A percentile compares a stretch with the other conserved stretches of the same genome.
phyloP scores from a whole-genome alignment of 2,888 invertebrate species.

The Nasonia oneida region DNA sequence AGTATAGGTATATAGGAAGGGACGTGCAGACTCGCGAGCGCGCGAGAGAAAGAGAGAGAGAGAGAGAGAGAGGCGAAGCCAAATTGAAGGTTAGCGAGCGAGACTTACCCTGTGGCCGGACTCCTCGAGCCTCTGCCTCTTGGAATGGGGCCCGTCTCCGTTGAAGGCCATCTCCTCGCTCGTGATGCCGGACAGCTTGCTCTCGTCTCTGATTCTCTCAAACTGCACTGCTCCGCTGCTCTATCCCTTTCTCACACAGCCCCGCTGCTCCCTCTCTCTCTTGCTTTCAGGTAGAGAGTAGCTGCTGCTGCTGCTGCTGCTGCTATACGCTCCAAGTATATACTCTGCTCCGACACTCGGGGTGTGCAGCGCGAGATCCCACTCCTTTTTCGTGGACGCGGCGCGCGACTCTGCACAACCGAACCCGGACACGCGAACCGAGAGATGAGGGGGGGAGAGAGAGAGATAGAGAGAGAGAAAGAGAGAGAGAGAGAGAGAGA shows the following conservation, averaged over 20 bases:
- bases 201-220: neutral
- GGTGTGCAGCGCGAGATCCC: neutral
- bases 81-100: neutral
- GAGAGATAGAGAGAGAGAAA: too few relatives aligned
- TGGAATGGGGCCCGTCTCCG: slow-evolving; percentile 80
- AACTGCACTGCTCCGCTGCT: neutral
- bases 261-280: neutral
- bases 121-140: slow-evolving; percentile 79
- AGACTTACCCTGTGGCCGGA: slow-evolving; percentile 77
- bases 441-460: too few relatives aligned
- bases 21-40: neutral
- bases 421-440: too few relatives aligned
- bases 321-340: too few relatives aligned
- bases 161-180: slow-evolving; percentile 79
- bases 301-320: neutral
- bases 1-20: neutral
- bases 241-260: neutral
- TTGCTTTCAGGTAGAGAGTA: neutral
- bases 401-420: too few relatives aligned
- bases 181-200: slow-evolving; percentile 32
- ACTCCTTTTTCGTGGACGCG: neutral
- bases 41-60: neutral
- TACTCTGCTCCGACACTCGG: neutral
- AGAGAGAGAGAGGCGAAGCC: neutral
- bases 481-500: too few relatives aligned